These are phyloP conservation scores for Miopithecus talapoin DNA, from an alignment of 2,797 vertebrate species.

Conservation along the genomic window DNA sequence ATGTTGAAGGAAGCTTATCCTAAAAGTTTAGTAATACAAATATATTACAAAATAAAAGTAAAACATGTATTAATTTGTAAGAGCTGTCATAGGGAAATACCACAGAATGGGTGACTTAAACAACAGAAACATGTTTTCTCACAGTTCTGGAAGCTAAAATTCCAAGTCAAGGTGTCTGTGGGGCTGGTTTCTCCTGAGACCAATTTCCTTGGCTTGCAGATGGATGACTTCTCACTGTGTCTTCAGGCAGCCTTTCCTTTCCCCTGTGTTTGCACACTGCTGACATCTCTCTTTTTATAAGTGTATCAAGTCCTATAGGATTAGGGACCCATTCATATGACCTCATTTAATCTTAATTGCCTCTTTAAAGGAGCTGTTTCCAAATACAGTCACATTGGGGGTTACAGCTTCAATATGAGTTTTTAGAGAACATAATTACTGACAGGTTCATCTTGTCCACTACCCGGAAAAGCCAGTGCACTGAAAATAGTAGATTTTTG, in stretches of 20 bases:
- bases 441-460: too few species aligned
- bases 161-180: background rate
- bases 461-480: too few species aligned
- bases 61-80: background rate
- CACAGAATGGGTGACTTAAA: background rate
- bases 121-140: background rate
- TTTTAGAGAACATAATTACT: background rate
- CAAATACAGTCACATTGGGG: background rate
- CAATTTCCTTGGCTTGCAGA: background rate
- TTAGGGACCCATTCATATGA: background rate
- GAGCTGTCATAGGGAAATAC: background rate
- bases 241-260: background rate
- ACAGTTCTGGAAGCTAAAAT: background rate
- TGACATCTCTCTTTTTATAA: background rate
- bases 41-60: background rate
- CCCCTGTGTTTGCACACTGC: background rate
- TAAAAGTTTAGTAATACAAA: background rate
- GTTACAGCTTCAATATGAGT: background rate
- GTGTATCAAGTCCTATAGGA: background rate
- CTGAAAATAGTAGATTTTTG: too few species aligned
- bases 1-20: background rate
- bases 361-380: background rate
- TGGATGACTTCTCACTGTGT: background rate
- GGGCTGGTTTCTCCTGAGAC: background rate
- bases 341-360: background rate